Evolutionary conservation across 2,888 invertebrate genomes (phyloP), one percentile per base, ranked within the genome.

Genomic region (Lobophora halterata): DNA sequence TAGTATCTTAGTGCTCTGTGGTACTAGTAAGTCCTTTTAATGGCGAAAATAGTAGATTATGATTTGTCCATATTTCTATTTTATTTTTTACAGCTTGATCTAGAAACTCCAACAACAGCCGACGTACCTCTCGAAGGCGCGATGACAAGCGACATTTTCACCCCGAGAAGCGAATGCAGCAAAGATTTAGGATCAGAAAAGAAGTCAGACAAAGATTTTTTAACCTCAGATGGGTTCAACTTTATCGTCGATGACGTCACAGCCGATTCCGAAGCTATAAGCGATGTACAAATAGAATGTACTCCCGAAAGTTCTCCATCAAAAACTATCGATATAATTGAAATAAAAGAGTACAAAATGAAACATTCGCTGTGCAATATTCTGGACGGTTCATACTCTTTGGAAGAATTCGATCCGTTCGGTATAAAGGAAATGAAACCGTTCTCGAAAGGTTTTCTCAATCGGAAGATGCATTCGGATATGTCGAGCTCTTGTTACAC

Each of bases 61-160:
- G n/a, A 12, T 7, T 19, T 21, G 10, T 17, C 4, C 3, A 1
- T 10, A 10, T n/a, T 27, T 32, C 6, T 26, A 5, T 23, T 16
- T 20, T 31, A 34, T 37, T 25, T 8, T 13, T 68, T 78, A 26
- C 50, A 88, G 88, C 69, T 88, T 8, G 87, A 88, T 42, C 52
- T 88, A 19, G 88, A 88, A 75, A 88, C 88, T 1, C 88, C 88
- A 5, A 86, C 87, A 2, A 88, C 88, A 14, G 83, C 83, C 1
- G 88, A 88, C 9, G 57, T 86, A 7, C 90, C 79, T 0, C 49
- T 71, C 1, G 80, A 79, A 37, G 76, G 76, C 3, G 70, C 69
- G 1, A 54, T 75, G 12, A 74, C 79, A 0, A 65, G 73, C 14
- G 81, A 79, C 4, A 52, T 72, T 5, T 76, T 79, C 35, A 76